A percentile compares a stretch with the other conserved stretches of the same genome.
Evolutionary conservation across 2,113 vertebrate genomes (phyloP).

Genomic region (Microcebus jonahi): DNA sequence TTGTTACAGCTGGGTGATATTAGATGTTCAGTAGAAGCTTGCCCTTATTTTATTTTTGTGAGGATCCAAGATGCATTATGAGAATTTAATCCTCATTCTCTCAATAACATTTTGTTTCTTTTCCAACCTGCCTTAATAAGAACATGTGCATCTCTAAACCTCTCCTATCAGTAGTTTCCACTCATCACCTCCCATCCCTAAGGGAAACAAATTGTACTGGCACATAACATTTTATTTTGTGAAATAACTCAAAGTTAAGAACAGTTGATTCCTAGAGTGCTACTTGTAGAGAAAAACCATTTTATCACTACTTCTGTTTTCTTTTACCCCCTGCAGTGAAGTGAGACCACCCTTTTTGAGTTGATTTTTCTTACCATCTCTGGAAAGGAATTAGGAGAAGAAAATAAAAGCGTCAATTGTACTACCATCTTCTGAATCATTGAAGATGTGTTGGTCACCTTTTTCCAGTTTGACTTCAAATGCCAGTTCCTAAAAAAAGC

Average conservation of each 20-base stretch:
- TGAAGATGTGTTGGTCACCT: not conserved
- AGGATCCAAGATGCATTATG: not conserved
- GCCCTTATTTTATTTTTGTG: not conserved
- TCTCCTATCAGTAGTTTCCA: not conserved
- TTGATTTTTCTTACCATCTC: not conserved
- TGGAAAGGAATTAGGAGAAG: not conserved
- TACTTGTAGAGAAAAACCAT: not conserved
- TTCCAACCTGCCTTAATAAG: conserved; percentile 10
- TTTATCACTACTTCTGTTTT: conserved; percentile 20
- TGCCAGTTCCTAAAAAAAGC: conserved; percentile 22
- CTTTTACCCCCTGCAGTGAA: not conserved
- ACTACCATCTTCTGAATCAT: not conserved
- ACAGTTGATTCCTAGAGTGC: not conserved
- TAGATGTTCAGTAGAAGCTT: not conserved
- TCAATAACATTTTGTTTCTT: not conserved
- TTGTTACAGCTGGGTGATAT: not conserved
- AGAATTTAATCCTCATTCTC: not conserved
- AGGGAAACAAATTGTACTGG: not conserved
- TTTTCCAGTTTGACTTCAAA: conserved; percentile 4
- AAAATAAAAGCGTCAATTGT: not conserved
- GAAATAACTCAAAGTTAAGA: conserved; percentile 23
- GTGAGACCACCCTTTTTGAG: not conserved
- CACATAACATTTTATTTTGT: not conserved
- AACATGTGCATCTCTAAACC: not conserved
- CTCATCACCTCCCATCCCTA: not conserved